Evolutionary conservation across 1,140 invertebrate genomes (phyloP).

Genomic region (Drosophila repletoides): DNA sequence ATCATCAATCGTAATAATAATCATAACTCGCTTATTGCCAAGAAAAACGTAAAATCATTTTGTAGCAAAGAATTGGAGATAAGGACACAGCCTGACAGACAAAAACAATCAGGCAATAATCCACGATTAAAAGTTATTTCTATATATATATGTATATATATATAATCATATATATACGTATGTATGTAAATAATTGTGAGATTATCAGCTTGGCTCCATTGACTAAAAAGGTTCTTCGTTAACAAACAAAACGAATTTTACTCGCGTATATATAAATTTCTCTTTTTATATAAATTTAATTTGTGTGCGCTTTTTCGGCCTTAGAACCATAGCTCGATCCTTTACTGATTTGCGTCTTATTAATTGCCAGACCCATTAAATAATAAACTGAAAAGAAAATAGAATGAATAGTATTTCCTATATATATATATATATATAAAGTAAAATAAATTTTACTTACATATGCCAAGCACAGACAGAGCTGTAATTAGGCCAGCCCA

Average conservation of each 20-base stretch:
- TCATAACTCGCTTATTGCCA: slow-evolving; percentile 22
- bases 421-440: neutral
- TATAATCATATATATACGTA: slow-evolving; percentile 2
- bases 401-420: slow-evolving; percentile 31
- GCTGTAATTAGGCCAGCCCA: slow-evolving; percentile 88
- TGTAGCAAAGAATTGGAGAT: slow-evolving; percentile 31
- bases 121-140: slow-evolving; percentile 48
- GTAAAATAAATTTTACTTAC: slow-evolving; percentile 84
- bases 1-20: slow-evolving; percentile 8
- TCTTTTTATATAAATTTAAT: slow-evolving; percentile 58
- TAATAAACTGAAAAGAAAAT: slow-evolving; percentile 87
- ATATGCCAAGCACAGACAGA: slow-evolving; percentile 86
- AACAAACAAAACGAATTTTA: slow-evolving; percentile 46
- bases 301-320: slow-evolving; percentile 54
- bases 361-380: slow-evolving; percentile 90
- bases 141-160: slow-evolving; percentile 62
- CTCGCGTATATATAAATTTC: too few relatives aligned
- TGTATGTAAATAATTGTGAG: slow-evolving; percentile 44
- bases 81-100: slow-evolving; percentile 22
- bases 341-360: slow-evolving; percentile 92
- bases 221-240: slow-evolving; percentile 57
- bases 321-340: slow-evolving; percentile 88
- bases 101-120: slow-evolving; percentile 11
- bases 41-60: slow-evolving; percentile 28
- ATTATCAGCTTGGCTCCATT: slow-evolving; percentile 60